These are phyloP conservation scores for Dorcus parallelipipedus DNA, from an alignment of 2,888 invertebrate species.

Conservation along the genomic window DNA sequence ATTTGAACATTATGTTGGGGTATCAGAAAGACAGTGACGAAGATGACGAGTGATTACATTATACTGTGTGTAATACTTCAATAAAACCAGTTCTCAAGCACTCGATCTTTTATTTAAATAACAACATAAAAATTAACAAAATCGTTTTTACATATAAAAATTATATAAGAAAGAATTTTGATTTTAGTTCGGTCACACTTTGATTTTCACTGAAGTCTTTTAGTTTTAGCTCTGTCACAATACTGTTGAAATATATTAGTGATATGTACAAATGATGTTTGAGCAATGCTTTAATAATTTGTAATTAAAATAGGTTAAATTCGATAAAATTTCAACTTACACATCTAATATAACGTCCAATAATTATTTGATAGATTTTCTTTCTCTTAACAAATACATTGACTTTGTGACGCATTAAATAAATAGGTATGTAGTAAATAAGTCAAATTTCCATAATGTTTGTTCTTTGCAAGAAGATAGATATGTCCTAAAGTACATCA, in stretches of 20 bases:
- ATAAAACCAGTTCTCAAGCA: neutral
- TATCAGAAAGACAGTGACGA: constrained; percentile 32
- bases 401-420: neutral
- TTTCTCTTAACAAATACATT: no score
- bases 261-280: no score
- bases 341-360: no score
- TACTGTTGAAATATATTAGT: no score
- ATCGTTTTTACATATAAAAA: constrained; percentile 2
- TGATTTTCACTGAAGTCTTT: neutral
- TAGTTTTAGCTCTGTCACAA: neutral
- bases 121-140: constrained; percentile 11
- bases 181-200: neutral
- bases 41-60: constrained; percentile 12
- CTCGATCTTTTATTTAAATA: constrained; percentile 12
- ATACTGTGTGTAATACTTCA: neutral
- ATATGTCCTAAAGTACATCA: constrained; percentile 6
- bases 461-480: neutral
- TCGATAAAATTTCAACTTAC: no score
- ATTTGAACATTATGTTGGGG: constrained; percentile 44
- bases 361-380: no score
- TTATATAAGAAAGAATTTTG: neutral
- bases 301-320: no score
- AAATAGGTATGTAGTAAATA: neutral
- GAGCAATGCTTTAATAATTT: no score
- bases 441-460: neutral